Evolutionary conservation across 1,140 invertebrate species (phyloP).

Genomic region (Drosophila arizonae): DNA sequence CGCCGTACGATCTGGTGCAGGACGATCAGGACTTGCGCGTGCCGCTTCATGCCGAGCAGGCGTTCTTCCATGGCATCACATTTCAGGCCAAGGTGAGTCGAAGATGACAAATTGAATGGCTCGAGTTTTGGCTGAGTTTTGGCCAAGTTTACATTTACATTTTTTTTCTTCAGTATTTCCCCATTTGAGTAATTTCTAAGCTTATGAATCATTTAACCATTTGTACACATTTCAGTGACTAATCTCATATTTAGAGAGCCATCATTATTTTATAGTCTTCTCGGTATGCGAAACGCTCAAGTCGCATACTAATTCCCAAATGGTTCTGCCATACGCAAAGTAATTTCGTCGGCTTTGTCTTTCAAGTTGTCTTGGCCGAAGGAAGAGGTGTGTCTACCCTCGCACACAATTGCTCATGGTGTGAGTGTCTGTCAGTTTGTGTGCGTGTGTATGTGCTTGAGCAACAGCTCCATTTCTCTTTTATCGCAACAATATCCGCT

Average conservation of each 20-base stretch:
- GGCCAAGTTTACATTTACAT: not conserved
- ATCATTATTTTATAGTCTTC: not conserved
- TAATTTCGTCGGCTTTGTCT: conserved; percentile 14
- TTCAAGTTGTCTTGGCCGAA: conserved; percentile 2
- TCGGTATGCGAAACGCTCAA: conserved; percentile 1
- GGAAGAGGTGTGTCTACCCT: conserved; percentile 35
- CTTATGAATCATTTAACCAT: not conserved
- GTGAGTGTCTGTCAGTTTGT: no score
- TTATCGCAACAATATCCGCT: conserved; percentile 6
- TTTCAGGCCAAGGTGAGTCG: conserved; percentile 96
- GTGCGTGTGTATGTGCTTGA: not conserved
- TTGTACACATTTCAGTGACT: conserved; percentile 3
- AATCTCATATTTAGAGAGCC: not conserved
- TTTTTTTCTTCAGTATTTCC: no score
- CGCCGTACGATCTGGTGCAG: conserved; percentile 96
- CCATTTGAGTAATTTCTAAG: not conserved
- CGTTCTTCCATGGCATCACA: conserved; percentile 97
- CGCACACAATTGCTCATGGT: not conserved
- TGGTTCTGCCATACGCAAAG: conserved; percentile 1
- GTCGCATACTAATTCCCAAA: conserved; percentile 19
- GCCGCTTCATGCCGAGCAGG: conserved; percentile 96
- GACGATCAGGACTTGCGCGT: conserved; percentile 97
- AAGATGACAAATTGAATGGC: no score
- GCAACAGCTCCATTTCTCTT: conserved; percentile 15
- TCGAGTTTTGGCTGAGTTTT: not conserved